phyloP scores from a whole-genome alignment of 2,797 vertebrate species.

The Helicolenus hilgendorfi region DNA sequence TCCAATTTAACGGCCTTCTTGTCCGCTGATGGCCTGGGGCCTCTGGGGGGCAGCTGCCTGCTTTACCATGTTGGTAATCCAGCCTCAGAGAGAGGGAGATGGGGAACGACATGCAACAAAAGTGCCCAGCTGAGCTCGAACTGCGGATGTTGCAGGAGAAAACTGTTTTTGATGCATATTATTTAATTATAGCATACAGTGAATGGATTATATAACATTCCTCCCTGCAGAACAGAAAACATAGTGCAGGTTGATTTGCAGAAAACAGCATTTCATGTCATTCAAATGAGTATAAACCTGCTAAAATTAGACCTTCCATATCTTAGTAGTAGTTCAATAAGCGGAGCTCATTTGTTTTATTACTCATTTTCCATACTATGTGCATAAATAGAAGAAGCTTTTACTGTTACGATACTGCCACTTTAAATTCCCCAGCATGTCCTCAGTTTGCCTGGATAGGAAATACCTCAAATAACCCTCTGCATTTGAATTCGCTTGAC shows the following conservation, averaged over 20 bases:
- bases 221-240: background rate
- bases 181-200: background rate
- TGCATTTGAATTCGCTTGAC: background rate
- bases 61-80: background rate
- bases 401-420: background rate
- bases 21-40: background rate
- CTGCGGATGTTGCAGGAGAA: background rate
- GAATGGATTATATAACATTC: background rate
- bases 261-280: background rate
- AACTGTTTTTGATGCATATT: background rate
- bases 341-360: background rate
- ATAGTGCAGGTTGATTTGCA: background rate
- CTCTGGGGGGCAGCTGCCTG: background rate
- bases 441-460: background rate
- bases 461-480: constrained; percentile 1
- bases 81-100: background rate
- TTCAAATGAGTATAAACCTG: background rate
- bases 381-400: background rate
- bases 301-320: background rate
- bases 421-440: background rate
- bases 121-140: background rate
- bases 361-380: background rate
- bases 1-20: background rate
- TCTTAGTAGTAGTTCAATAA: background rate
- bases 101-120: background rate